phyloP scores from a whole-genome alignment of 2,797 vertebrate genomes.

The Enteromius radiatus region DNA sequence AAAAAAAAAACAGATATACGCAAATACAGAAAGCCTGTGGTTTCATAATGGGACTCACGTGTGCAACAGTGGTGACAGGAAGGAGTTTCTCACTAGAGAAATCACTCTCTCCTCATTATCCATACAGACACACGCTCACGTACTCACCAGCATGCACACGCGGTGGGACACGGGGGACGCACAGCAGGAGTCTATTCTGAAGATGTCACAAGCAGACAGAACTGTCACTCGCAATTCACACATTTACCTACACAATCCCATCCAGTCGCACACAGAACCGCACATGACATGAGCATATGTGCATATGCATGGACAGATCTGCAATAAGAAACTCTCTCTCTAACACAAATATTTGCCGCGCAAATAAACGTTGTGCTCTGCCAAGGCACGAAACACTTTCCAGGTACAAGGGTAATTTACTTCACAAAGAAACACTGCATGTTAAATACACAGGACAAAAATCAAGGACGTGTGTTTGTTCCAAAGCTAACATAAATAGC shows the following conservation, averaged over 20 bases:
- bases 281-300: conserved; percentile 4
- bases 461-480: neutral
- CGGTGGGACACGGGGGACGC: neutral
- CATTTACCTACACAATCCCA: conserved; percentile 34
- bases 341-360: conserved; percentile 4
- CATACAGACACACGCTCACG: conserved; percentile 26
- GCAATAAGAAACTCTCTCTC: neutral
- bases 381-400: neutral
- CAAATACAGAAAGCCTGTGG: conserved; percentile 2
- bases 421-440: neutral
- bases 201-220: conserved; percentile 42
- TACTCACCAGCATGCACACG: conserved; percentile 21
- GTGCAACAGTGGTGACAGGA: conserved; percentile 36
- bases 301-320: neutral
- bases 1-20: neutral
- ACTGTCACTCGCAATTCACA: conserved; percentile 46
- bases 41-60: conserved; percentile 32
- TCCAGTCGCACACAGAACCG: conserved; percentile 1
- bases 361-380: conserved; percentile 9
- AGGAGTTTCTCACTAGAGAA: conserved; percentile 29
- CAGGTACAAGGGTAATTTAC: neutral
- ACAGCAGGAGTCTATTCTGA: conserved; percentile 13
- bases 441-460: neutral
- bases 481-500: conserved; percentile 54
- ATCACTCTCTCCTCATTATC: conserved; percentile 45